These are phyloP conservation scores for Enteromius anoplus DNA, from an alignment of 2,797 vertebrate species.

Conservation along the genomic window DNA sequence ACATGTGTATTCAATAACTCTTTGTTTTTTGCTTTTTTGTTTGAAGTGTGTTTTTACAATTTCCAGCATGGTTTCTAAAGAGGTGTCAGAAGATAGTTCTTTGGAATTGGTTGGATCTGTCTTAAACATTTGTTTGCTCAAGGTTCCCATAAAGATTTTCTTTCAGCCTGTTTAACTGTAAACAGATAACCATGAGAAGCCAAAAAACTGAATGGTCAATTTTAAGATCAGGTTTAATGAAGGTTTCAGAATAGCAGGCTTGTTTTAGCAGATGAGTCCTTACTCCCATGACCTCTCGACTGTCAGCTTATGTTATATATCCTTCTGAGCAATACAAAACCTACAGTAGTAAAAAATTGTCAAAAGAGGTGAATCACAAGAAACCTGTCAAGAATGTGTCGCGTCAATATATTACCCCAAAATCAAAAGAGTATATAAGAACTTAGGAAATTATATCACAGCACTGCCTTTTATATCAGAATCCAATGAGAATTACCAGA, in stretches of 20 bases:
- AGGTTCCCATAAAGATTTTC: not conserved
- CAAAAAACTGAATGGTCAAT: not conserved
- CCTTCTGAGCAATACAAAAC: conserved; percentile 32
- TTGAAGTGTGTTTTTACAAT: no score
- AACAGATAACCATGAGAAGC: not conserved
- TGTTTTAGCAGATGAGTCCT: not conserved
- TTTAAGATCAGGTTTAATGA: not conserved
- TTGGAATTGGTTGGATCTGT: not conserved
- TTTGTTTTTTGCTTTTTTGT: no score
- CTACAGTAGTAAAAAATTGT: not conserved
- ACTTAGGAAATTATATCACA: not conserved
- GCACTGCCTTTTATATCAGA: not conserved
- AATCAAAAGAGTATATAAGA: not conserved
- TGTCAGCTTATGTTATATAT: not conserved
- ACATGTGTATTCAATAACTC: conserved; percentile 14
- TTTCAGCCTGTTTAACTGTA: not conserved
- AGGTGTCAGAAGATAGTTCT: not conserved
- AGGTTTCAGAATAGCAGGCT: not conserved
- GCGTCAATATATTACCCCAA: not conserved
- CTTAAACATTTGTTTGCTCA: not conserved
- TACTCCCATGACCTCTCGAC: not conserved
- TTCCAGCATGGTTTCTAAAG: conserved; percentile 16
- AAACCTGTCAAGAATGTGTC: not conserved
- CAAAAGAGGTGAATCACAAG: not conserved
- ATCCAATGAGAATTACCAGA: not conserved